Evolutionary conservation across 2,888 invertebrate genomes (phyloP).

Genomic region (Litoditis marina): DNA sequence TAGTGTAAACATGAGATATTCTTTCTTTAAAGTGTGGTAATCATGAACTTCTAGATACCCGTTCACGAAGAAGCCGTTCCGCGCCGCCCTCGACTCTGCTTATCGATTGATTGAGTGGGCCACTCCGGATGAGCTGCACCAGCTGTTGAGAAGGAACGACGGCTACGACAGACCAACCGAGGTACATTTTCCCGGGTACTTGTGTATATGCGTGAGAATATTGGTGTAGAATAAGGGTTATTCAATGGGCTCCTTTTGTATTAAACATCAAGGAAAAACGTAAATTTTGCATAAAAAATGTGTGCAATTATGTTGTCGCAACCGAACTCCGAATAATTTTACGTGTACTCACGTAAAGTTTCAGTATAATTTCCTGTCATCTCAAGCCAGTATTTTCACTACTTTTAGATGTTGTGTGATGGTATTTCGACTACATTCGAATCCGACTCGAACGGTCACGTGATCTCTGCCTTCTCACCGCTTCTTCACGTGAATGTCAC

Average conservation of each 20-base stretch:
- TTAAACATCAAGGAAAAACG: too few species aligned
- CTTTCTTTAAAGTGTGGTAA: too few species aligned
- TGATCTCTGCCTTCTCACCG: neutral
- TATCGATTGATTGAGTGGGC: conserved; percentile 20
- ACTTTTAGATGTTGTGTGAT: conserved; percentile 8
- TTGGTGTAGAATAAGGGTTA: too few species aligned
- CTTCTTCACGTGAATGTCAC: conserved; percentile 2
- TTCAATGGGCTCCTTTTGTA: too few species aligned
- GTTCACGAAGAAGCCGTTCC: conserved; percentile 21
- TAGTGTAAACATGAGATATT: too few species aligned
- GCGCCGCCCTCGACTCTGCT: conserved; percentile 14
- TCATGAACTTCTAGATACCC: neutral
- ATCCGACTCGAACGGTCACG: neutral
- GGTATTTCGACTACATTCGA: conserved; percentile 6
- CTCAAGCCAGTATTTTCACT: too few species aligned
- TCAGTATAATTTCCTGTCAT: too few species aligned
- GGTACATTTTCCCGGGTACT: neutral
- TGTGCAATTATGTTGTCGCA: too few species aligned
- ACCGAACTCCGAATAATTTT: too few species aligned
- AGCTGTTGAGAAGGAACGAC: conserved; percentile 20
- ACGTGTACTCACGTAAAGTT: too few species aligned
- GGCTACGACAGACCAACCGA: conserved; percentile 10
- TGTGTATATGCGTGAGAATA: neutral
- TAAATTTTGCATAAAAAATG: too few species aligned
- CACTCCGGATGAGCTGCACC: conserved; percentile 30